These are phyloP conservation scores for Phaethon lepturus DNA, from an alignment of 2,113 vertebrate species.

Conservation along the genomic window DNA sequence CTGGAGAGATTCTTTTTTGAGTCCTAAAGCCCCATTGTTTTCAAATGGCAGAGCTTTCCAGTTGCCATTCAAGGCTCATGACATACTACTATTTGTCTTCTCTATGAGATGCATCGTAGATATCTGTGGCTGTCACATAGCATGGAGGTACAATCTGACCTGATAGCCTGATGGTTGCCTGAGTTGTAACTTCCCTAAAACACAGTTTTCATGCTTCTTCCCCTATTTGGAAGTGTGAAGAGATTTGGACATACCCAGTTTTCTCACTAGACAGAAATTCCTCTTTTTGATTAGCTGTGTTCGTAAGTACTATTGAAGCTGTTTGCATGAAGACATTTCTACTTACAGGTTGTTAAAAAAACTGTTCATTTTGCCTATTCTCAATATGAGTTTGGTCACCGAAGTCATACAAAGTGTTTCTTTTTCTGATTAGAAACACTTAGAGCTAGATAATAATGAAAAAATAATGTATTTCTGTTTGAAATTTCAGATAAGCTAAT, in stretches of 20 bases:
- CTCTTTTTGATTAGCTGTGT: neutral
- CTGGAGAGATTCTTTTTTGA: neutral
- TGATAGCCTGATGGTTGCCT: neutral
- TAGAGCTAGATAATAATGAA: neutral
- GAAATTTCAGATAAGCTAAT: neutral
- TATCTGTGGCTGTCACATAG: neutral
- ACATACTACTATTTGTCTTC: neutral
- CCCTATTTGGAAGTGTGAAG: neutral
- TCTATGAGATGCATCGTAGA: neutral
- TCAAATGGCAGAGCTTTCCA: neutral
- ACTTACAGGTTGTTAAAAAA: neutral
- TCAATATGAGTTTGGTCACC: neutral
- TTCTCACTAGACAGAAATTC: neutral
- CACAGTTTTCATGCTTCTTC: neutral
- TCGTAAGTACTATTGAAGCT: neutral
- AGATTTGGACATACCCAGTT: neutral
- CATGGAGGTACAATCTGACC: neutral
- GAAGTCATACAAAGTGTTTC: neutral
- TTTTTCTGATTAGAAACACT: neutral
- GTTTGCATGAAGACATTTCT: neutral
- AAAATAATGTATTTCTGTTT: neutral
- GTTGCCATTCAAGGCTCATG: neutral
- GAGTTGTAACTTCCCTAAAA: neutral
- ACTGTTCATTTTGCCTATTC: neutral
- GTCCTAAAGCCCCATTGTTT: neutral